Percentiles rank a stretch among this genome's conserved stretches.
These are phyloP conservation scores for Cyphomyrmex costatus DNA, from an alignment of 1,140 invertebrate genomes.

Conservation along the genomic window DNA sequence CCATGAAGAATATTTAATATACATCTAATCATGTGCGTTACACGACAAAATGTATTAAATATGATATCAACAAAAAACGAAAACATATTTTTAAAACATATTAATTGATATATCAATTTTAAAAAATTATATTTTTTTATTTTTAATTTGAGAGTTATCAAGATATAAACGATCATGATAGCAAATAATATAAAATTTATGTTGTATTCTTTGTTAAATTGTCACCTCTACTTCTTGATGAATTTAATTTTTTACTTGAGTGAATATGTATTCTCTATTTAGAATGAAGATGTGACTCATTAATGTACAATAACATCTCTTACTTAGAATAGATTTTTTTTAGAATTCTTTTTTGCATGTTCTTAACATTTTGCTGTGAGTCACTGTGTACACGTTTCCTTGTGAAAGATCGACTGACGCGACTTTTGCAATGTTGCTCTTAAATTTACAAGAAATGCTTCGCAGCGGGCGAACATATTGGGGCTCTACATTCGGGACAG, in stretches of 20 bases:
- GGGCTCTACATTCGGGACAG: conserved; percentile 22
- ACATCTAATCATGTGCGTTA: background rate
- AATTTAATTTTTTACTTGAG: background rate
- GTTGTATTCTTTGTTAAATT: too few relatives aligned
- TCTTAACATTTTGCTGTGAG: background rate
- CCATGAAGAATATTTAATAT: background rate
- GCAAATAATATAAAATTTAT: too few relatives aligned
- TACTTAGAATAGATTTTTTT: background rate
- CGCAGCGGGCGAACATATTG: conserved; percentile 4
- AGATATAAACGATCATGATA: too few relatives aligned
- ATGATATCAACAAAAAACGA: background rate
- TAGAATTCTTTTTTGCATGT: background rate
- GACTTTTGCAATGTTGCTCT: conserved; percentile 15
- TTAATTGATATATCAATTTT: too few relatives aligned
- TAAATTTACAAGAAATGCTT: background rate
- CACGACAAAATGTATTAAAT: background rate
- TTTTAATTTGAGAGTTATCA: too few relatives aligned
- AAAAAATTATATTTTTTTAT: too few relatives aligned
- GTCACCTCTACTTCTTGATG: too few relatives aligned
- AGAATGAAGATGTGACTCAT: background rate
- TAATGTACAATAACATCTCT: background rate
- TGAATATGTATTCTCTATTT: background rate
- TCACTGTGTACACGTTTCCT: background rate
- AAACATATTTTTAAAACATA: too few relatives aligned
- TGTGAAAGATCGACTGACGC: background rate